Evolutionary conservation across 2,113 vertebrate genomes (phyloP), one percentile per base, ranked within the genome.

Genomic region (Eubucco bourcierii): DNA sequence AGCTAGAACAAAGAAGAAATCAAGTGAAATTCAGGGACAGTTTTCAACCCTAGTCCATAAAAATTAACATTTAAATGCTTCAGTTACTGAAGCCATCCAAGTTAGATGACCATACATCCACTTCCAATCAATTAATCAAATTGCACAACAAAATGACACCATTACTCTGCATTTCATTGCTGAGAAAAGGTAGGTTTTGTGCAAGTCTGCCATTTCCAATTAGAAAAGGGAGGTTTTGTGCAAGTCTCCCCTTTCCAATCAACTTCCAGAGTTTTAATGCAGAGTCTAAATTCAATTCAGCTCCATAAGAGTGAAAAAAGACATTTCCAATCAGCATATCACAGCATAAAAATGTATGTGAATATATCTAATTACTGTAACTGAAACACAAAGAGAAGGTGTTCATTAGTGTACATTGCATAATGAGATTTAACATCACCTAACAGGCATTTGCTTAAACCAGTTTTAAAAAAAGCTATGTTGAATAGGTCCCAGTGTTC

Each of bases 1-100:
- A 99, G 94, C 99, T 99, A 96, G 37, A 97, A 96, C 13, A 94
- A 29, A 97, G 50, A 94, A 75, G 24, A 88, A 88, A 74, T 28
- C 7, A 80, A 67, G 12, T 87, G 39, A 94, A 91, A 83, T 41
- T 53, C 10, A 77, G 21, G 21, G 28, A n/a, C 19, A 39, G 37
- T 53, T 80, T 31, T 23, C 29, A 81, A 13, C 66, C 52, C 52
- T 41, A 83, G 29, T 34, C 34, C n/a, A 92, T 4, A 84, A 44
- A 81, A 67, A 68, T 65, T 34, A 70, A 46, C 7, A 78, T 41
- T 64, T 74, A 78, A 67, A 67, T n/a, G 9, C 10, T 80, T 67
- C 59, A 7, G 72, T 10, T 88, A 52, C 27, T 66, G 63, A 81
- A 74, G 31, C 50, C 9, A 85, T 37, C 14, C 28, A 78, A 78